Evolutionary conservation across 2,797 vertebrate genomes (phyloP).

Genomic region (Schizopygopsis pylzovi): DNA sequence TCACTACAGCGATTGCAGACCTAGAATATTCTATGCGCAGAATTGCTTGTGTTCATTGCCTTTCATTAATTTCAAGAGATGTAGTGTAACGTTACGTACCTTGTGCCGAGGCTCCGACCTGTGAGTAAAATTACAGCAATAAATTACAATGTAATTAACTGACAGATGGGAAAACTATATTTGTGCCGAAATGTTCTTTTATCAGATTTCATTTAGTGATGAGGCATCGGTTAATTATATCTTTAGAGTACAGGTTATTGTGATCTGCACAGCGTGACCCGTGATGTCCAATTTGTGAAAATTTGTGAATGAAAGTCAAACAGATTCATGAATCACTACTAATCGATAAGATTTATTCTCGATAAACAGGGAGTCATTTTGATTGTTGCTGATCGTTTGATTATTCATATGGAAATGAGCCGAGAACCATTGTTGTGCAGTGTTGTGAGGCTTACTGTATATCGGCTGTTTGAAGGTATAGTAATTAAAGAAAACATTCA

Average conservation of each 20-base stretch:
- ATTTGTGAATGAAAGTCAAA: not conserved
- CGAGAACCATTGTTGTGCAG: not conserved
- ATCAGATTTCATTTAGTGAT: conserved; percentile 13
- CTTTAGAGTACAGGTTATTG: conserved; percentile 7
- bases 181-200: not conserved
- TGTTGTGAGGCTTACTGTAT: not conserved
- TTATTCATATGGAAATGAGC: not conserved
- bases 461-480: not conserved
- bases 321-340: conserved; percentile 11
- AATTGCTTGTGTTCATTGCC: not conserved
- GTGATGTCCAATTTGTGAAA: conserved; percentile 16
- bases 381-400: not conserved
- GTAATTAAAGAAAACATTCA: not conserved
- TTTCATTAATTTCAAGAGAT: conserved; percentile 7
- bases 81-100: not conserved
- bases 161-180: conserved; percentile 14
- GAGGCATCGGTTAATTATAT: conserved; percentile 3
- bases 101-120: not conserved
- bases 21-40: conserved; percentile 13
- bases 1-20: conserved; percentile 13
- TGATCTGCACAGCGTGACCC: not conserved
- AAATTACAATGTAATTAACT: conserved; percentile 10
- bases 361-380: not conserved
- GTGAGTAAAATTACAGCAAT: not conserved
- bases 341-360: not conserved